A percentile compares a stretch with the other conserved stretches of the same genome.
phyloP scores from a whole-genome alignment of 2,797 vertebrate genomes.

The Mormyrus proboscirostris region DNA sequence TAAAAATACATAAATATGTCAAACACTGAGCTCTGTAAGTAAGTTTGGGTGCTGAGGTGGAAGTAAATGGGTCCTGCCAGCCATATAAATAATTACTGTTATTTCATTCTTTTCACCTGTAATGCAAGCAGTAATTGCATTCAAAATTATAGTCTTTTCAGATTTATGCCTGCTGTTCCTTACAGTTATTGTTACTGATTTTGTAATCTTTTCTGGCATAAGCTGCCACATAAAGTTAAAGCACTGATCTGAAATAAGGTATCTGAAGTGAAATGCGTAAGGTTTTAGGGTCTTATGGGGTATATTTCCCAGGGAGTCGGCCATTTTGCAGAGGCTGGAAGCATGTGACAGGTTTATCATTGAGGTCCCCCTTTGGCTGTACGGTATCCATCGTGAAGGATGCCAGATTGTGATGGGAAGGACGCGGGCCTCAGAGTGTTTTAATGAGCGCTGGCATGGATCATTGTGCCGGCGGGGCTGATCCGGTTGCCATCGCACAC shows the following conservation, averaged over 20 bases:
- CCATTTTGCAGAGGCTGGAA: neutral
- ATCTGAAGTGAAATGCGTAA: neutral
- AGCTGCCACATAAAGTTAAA: neutral
- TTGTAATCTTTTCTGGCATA: neutral
- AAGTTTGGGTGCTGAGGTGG: neutral
- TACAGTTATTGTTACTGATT: neutral
- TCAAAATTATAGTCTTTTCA: slow-evolving; percentile 14
- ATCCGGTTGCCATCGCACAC: neutral
- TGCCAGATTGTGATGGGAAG: neutral
- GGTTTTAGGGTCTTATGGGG: neutral
- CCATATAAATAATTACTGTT: slow-evolving; percentile 14
- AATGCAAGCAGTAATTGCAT: slow-evolving; percentile 15
- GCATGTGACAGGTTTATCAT: neutral
- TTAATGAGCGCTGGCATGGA: neutral
- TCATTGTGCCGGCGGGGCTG: neutral
- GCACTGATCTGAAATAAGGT: neutral
- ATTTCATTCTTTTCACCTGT: slow-evolving; percentile 12
- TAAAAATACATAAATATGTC: neutral
- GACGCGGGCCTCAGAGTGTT: neutral
- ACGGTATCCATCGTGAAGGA: too few relatives aligned
- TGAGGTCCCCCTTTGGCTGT: neutral
- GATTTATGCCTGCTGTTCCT: neutral
- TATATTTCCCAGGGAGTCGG: neutral
- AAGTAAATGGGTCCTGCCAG: neutral
- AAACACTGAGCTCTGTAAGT: neutral